Percentiles rank a stretch among this genome's conserved stretches.
phyloP scores from a whole-genome alignment of 2,888 invertebrate genomes.

The Horisme vitalbata region DNA sequence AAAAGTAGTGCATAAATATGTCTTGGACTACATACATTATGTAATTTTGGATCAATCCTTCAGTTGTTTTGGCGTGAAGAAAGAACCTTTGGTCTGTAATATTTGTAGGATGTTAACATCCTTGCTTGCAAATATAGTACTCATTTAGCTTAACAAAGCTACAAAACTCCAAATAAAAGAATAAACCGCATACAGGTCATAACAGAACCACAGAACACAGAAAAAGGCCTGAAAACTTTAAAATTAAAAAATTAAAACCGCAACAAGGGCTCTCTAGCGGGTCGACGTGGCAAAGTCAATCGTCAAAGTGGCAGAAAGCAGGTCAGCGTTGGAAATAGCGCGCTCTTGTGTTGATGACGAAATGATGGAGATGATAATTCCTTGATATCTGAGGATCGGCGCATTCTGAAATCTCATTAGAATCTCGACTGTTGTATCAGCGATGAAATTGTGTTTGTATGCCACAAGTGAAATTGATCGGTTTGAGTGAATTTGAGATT shows the following conservation, averaged over 20 bases:
- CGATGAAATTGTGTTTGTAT: no score
- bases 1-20: no score
- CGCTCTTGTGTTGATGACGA: constrained; percentile 34
- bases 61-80: no score
- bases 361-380: constrained; percentile 13
- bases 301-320: constrained; percentile 45
- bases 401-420: no score
- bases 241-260: constrained; percentile 20
- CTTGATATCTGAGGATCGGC: neutral
- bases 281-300: constrained; percentile 44
- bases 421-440: no score
- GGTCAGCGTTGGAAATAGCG: constrained; percentile 35
- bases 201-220: constrained; percentile 5
- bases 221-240: constrained; percentile 19
- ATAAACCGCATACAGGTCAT: constrained; percentile 9
- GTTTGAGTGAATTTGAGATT: no score
- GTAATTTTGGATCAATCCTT: no score
- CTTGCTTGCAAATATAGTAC: no score
- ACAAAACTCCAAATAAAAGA: constrained; percentile 3
- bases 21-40: no score
- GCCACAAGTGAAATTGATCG: no score
- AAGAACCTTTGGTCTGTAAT: no score
- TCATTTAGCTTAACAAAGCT: neutral
- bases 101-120: no score
- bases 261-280: constrained; percentile 24